phyloP scores from a whole-genome alignment of 2,888 invertebrate species.

The Macrostomum cliftonense region DNA sequence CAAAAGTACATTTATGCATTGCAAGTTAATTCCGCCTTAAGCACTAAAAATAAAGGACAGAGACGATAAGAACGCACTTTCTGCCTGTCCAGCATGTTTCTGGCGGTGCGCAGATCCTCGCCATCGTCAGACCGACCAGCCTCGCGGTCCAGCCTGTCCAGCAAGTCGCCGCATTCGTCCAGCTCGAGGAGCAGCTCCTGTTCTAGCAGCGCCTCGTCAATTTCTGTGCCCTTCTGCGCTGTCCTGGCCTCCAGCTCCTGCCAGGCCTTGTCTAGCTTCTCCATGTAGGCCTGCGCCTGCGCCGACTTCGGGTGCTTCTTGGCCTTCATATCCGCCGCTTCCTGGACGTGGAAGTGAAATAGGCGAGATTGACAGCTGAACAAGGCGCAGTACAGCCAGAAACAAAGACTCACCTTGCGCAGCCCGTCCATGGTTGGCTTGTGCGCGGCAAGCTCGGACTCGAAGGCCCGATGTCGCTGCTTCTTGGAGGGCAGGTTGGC shows the following conservation, averaged over 20 bases:
- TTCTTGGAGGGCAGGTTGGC: constrained; percentile 47
- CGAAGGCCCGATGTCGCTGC: constrained; percentile 41
- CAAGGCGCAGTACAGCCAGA: too few species aligned
- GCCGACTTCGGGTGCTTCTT: constrained; percentile 53
- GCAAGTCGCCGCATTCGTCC: constrained; percentile 63
- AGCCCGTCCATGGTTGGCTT: constrained; percentile 1
- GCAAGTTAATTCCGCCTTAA: too few species aligned
- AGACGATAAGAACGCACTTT: constrained; percentile 39
- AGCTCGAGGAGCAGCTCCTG: constrained; percentile 48
- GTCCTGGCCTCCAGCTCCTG: constrained; percentile 52
- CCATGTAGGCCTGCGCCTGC: constrained; percentile 48
- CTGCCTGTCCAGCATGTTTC: constrained; percentile 69
- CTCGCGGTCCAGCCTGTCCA: constrained; percentile 62
- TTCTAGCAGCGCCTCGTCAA: constrained; percentile 61
- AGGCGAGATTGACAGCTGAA: too few species aligned
- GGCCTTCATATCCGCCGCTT: constrained; percentile 49
- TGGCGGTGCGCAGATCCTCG: constrained; percentile 70
- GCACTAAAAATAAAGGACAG: not conserved
- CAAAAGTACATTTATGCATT: too few species aligned
- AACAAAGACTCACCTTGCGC: not conserved
- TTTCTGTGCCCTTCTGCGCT: constrained; percentile 49
- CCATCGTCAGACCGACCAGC: constrained; percentile 60
- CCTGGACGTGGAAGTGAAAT: constrained; percentile 17
- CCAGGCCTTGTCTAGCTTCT: constrained; percentile 58
- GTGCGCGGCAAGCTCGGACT: constrained; percentile 40